Evolutionary conservation across 2,888 invertebrate species (phyloP), one percentile per base, ranked within the genome.

Genomic region (Cartodere bifasciata): DNA sequence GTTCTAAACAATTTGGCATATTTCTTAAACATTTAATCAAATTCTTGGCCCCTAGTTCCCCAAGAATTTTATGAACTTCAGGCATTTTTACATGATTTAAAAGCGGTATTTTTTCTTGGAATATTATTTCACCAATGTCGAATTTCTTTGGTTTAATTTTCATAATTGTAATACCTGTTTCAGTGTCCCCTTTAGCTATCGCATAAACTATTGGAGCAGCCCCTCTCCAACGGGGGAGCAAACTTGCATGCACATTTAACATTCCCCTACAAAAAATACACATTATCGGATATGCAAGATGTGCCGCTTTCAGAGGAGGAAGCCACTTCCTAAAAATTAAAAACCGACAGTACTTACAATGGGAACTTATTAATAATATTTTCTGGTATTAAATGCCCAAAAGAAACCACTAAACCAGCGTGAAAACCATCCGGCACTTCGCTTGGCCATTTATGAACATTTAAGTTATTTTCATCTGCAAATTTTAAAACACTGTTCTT

Each of bases 201-300:
- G 91, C 74, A 59, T 91, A 75, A 30, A 84, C 73, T 27, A 94
- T 80, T 1, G 95, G 95, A 1, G 92, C 83, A 6, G 94, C 88
- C 4, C 95, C 95, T 43, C 94, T 67, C 88, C 90, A 94, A 32
- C 81, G 67, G 1, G 95, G 95, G 38, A 95, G 60, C 28, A 94
- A 57, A 60, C 92, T 92, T 1, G 83, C 88, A 59, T 95, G 95
- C 0, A 94, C 81, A 65, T 95, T 95, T 16, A 94, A 64, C 67
- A 94, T 87, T 14, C 92, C 92, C 47, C 84, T 86, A 53, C 31
- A 64, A 63, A 35, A n/a, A n/a, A n/a, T n/a, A n/a, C n/a, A n/a
- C n/a, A n/a, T n/a, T 9, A 6, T 7, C 20, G 6, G 9, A 20
- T 20, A 20, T 20, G 6, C 9, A 20, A 20, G 20, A 6, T 20